phyloP scores from a whole-genome alignment of 64 coral and sea anemone genomes.

The Astreopora myriophthalma region DNA sequence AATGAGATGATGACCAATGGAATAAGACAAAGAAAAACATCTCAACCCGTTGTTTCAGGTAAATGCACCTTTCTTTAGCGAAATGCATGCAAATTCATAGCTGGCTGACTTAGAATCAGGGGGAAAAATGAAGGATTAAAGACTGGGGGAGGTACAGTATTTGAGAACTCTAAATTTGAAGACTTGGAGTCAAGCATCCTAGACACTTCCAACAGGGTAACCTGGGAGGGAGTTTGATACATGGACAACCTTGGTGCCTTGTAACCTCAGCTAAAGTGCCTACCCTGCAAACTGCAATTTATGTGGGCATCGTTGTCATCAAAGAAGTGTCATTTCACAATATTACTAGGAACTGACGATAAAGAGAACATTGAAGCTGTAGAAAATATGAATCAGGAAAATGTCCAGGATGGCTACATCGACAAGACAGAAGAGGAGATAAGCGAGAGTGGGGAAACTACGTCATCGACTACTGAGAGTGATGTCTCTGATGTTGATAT shows the following conservation, averaged over 20 bases:
- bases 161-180: too few relatives aligned
- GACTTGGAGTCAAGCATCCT: too few relatives aligned
- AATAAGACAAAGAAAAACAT: neutral
- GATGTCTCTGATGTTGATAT: constrained; percentile 89
- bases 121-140: too few relatives aligned
- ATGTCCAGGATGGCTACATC: constrained; percentile 61
- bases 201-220: too few relatives aligned
- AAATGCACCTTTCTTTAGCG: neutral
- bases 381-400: constrained; percentile 38
- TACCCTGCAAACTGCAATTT: neutral
- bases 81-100: too few relatives aligned
- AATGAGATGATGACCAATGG: neutral
- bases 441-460: constrained; percentile 80
- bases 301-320: too few relatives aligned
- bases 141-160: too few relatives aligned
- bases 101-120: too few relatives aligned
- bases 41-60: neutral
- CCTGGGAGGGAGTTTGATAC: too few relatives aligned
- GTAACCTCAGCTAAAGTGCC: neutral
- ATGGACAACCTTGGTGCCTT: too few relatives aligned
- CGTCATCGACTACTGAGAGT: constrained; percentile 85
- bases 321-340: too few relatives aligned
- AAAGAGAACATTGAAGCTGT: constrained; percentile 17
- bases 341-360: neutral
- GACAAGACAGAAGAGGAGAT: constrained; percentile 83